Percentiles rank a stretch among this genome's conserved stretches.
Evolutionary conservation across 2,888 invertebrate genomes (phyloP).

Genomic region (Cryptocephalus primarius): DNA sequence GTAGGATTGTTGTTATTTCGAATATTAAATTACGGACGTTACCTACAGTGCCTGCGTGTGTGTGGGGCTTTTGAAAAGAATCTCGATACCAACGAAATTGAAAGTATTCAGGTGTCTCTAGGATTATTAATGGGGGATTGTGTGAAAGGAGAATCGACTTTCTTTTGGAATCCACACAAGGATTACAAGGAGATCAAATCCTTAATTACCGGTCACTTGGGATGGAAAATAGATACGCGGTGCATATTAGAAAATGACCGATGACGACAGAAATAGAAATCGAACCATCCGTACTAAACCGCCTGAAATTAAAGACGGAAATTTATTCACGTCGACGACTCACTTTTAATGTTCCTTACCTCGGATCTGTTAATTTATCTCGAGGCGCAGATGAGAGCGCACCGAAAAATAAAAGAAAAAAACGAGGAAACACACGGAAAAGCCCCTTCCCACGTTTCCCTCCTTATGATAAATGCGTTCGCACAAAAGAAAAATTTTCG

Average conservation of each 20-base stretch:
- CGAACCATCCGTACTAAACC: slow-evolving; percentile 7
- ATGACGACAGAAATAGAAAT: slow-evolving; percentile 8
- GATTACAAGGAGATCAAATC: no score
- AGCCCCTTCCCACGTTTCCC: slow-evolving; percentile 16
- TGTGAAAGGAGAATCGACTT: no score
- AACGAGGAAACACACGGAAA: slow-evolving; percentile 12
- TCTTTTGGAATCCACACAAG: no score
- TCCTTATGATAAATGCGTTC: slow-evolving; percentile 24
- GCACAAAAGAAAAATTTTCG: slow-evolving; percentile 27
- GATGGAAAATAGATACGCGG: no score
- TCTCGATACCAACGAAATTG: no score
- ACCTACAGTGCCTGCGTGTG: no score
- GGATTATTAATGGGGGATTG: no score
- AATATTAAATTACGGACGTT: no score
- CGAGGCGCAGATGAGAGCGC: slow-evolving; percentile 9
- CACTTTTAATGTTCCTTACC: slow-evolving; percentile 17
- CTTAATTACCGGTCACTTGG: no score
- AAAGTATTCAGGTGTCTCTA: no score
- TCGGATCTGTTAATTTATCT: slow-evolving; percentile 21
- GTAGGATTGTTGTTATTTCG: neutral
- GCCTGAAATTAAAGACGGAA: slow-evolving; percentile 6
- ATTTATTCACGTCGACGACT: slow-evolving; percentile 10
- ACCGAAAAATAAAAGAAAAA: no score
- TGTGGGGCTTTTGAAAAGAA: no score
- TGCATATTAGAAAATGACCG: slow-evolving; percentile 4